Evolutionary conservation across 2,888 invertebrate genomes (phyloP).

Genomic region (Microctonus aethiopoides): DNA sequence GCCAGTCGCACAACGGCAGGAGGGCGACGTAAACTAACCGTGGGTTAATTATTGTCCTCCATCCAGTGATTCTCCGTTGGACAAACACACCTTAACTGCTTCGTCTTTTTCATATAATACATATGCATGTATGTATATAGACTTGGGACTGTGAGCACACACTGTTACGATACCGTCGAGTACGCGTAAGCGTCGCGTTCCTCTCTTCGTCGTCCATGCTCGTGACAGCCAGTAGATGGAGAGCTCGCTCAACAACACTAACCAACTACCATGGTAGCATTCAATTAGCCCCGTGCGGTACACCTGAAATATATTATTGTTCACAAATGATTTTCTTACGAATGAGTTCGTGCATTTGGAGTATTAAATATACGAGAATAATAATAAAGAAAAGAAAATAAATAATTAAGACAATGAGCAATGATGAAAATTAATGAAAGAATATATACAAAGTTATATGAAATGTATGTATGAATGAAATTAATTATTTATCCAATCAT

Average conservation of each 20-base stretch:
- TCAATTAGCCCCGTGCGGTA: constrained; percentile 65
- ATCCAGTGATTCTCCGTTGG: constrained; percentile 17
- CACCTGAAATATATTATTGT: constrained; percentile 60
- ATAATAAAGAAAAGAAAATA: not conserved
- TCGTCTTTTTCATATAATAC: constrained; percentile 29
- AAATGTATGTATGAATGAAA: too few species aligned
- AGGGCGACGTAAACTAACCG: constrained; percentile 65
- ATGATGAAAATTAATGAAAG: not conserved
- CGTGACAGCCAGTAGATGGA: constrained; percentile 34
- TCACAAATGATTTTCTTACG: constrained; percentile 20
- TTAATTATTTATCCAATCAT: too few species aligned
- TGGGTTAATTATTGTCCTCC: constrained; percentile 65
- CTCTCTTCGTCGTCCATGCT: constrained; percentile 39
- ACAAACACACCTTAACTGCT: constrained; percentile 34
- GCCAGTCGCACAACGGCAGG: constrained; percentile 52
- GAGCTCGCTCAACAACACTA: constrained; percentile 41
- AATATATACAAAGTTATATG: too few species aligned
- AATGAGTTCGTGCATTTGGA: not conserved
- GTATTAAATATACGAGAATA: not conserved
- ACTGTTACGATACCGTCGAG: too few species aligned
- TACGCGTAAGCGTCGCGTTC: not conserved
- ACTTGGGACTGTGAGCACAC: too few species aligned
- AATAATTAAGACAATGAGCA: not conserved
- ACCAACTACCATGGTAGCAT: constrained; percentile 66
- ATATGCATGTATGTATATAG: constrained; percentile 29